These are phyloP conservation scores for Phataginus tetradactyla DNA, from an alignment of 2,797 vertebrate genomes.

Conservation along the genomic window DNA sequence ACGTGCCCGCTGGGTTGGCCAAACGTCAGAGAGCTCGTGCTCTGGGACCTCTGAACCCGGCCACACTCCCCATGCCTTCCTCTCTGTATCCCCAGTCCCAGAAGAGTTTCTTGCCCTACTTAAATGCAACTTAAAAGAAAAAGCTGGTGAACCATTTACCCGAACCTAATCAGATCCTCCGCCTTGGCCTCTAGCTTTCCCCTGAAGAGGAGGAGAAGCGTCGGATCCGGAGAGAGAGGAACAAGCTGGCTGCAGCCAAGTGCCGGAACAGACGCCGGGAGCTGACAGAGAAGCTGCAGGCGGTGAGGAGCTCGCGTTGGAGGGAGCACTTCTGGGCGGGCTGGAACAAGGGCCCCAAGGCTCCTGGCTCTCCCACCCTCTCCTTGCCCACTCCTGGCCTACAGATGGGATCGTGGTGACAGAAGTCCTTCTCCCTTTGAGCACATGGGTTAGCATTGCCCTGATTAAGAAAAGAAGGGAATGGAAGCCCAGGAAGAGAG, in stretches of 20 bases:
- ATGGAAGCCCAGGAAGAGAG: background rate
- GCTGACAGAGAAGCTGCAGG: constrained; percentile 98
- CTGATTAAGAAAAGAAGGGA: background rate
- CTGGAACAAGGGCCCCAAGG: rapidly evolving
- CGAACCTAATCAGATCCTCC: constrained; percentile 60
- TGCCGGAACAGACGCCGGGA: constrained; percentile 98
- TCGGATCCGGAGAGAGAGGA: constrained; percentile 97
- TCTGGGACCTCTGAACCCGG: background rate
- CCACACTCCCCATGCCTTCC: background rate
- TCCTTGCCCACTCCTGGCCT: background rate
- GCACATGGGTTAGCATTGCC: background rate
- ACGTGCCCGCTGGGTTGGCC: background rate
- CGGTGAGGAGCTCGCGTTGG: constrained; percentile 87
- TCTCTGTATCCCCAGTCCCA: background rate
- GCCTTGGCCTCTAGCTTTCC: constrained; percentile 90
- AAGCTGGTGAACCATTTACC: background rate
- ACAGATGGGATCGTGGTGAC: background rate
- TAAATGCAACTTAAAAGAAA: background rate
- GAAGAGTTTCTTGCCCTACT: background rate
- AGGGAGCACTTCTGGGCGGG: background rate
- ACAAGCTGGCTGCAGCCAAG: constrained; percentile 98
- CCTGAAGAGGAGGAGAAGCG: constrained; percentile 99
- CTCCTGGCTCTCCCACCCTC: background rate
- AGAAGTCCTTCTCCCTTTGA: background rate
- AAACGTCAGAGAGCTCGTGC: background rate